These are phyloP conservation scores for Perognathus longimembris DNA, from an alignment of 2,113 vertebrate species.

Conservation along the genomic window DNA sequence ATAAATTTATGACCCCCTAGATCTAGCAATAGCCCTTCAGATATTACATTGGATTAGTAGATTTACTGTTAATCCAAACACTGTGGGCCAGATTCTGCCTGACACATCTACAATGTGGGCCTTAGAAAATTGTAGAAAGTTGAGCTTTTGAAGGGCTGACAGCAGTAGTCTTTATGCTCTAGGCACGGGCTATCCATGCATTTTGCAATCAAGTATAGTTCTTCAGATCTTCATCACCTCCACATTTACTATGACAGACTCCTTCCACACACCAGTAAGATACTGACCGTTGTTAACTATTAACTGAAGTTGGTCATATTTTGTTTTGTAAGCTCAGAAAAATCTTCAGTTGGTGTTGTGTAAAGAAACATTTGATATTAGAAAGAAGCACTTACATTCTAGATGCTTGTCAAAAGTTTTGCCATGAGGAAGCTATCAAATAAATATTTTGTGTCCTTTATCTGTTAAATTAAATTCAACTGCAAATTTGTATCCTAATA, in stretches of 20 bases:
- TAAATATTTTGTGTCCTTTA: conserved; percentile 12
- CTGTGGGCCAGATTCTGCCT: conserved; percentile 79
- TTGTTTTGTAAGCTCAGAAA: conserved; percentile 58
- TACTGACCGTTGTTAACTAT: not conserved
- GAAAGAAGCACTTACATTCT: not conserved
- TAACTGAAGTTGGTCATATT: conserved; percentile 14
- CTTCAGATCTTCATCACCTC: conserved; percentile 61
- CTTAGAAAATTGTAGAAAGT: conserved; percentile 64
- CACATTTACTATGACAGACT: conserved; percentile 50
- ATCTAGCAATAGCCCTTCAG: conserved; percentile 79
- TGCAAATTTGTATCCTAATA: not conserved
- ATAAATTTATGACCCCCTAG: conserved; percentile 81
- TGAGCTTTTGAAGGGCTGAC: conserved; percentile 72
- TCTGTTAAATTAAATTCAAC: not conserved
- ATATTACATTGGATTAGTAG: conserved; percentile 83
- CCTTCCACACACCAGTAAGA: not conserved
- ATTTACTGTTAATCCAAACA: conserved; percentile 85
- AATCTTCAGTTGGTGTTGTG: not conserved
- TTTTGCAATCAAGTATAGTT: conserved; percentile 74
- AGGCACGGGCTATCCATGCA: conserved; percentile 65
- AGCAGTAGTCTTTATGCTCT: conserved; percentile 74
- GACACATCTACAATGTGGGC: conserved; percentile 74
- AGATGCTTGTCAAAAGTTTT: not conserved
- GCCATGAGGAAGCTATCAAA: not conserved
- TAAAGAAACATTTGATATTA: not conserved